Evolutionary conservation across 1,140 invertebrate genomes (phyloP).

Genomic region (Drosophila bocki): DNA sequence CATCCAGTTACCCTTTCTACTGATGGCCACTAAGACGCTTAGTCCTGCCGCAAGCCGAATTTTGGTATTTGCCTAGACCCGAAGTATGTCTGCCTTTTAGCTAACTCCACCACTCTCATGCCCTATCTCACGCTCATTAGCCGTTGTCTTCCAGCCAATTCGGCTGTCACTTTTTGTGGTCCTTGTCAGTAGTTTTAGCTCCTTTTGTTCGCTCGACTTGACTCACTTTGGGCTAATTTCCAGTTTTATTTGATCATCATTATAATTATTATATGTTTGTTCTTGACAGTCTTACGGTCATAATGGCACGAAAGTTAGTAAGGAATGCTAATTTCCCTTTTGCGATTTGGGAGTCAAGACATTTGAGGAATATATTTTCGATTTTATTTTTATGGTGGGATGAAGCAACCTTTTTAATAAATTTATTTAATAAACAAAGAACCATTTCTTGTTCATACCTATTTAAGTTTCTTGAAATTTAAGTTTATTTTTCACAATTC

Average conservation of each 20-base stretch:
- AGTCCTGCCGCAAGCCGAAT: conserved; percentile 33
- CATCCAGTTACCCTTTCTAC: conserved; percentile 16
- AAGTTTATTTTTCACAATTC: no score
- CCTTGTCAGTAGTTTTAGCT: conserved; percentile 14
- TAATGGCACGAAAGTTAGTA: conserved; percentile 13
- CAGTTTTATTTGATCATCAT: conserved; percentile 37
- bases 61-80: conserved; percentile 47
- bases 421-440: background rate
- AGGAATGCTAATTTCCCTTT: background rate
- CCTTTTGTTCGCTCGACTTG: conserved; percentile 44
- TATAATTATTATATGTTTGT: conserved; percentile 43
- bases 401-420: no score
- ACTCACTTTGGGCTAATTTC: conserved; percentile 29
- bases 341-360: background rate
- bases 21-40: conserved; percentile 39
- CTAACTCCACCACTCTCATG: conserved; percentile 18
- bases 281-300: conserved; percentile 19
- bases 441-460: background rate
- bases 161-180: conserved; percentile 45
- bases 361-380: background rate
- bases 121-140: conserved; percentile 43
- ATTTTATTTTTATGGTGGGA: background rate
- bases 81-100: conserved; percentile 13
- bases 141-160: conserved; percentile 46
- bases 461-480: background rate